These are phyloP conservation scores for Ernsta delagoae DNA, from an alignment of 2,888 invertebrate species.

Conservation along the genomic window DNA sequence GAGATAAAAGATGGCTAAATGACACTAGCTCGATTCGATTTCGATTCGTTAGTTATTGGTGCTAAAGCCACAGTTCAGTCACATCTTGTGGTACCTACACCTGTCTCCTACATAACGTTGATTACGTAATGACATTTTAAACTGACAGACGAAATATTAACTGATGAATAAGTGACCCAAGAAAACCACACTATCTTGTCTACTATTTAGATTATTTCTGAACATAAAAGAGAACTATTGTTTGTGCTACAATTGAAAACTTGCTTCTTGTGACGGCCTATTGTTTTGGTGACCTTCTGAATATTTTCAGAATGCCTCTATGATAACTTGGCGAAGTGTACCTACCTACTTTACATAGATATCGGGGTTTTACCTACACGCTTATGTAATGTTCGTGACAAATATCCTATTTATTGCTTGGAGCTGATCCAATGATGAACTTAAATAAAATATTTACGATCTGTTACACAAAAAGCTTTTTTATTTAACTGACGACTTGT, in stretches of 20 bases:
- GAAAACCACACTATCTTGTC: constrained; percentile 17
- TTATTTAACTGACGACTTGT: not conserved
- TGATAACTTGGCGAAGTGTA: constrained; percentile 31
- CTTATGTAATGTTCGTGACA: constrained; percentile 29
- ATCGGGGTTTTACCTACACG: constrained; percentile 17
- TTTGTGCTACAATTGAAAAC: constrained; percentile 38
- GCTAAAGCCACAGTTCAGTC: too few species aligned
- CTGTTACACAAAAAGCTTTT: not conserved
- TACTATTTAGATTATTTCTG: constrained; percentile 37
- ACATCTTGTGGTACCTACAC: too few species aligned
- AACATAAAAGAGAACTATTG: constrained; percentile 37
- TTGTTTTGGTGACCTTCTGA: constrained; percentile 38
- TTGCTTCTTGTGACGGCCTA: constrained; percentile 35
- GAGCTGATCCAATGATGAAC: constrained; percentile 9
- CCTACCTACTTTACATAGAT: constrained; percentile 29
- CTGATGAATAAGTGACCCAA: constrained; percentile 27
- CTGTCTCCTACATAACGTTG: too few species aligned
- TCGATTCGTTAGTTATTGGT: too few species aligned
- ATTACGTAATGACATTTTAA: too few species aligned
- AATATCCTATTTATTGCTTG: not conserved
- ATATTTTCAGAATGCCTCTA: constrained; percentile 38
- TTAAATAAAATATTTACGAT: not conserved
- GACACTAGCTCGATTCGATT: too few species aligned
- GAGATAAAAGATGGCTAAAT: too few species aligned
- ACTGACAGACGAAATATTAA: too few species aligned